Evolutionary conservation across 2,888 invertebrate species (phyloP).

Genomic region (Tipula helvola): DNA sequence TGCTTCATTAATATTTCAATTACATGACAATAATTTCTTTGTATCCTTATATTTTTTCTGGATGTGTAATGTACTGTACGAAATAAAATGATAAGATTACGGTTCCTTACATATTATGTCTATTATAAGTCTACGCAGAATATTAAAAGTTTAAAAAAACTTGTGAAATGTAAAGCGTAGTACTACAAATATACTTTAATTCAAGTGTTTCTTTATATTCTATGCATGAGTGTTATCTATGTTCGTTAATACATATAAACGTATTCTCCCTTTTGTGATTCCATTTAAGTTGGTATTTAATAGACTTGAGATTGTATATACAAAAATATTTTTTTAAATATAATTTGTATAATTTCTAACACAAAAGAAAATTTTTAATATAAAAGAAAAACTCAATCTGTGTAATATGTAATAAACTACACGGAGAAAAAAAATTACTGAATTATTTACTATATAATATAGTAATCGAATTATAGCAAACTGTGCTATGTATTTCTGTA

Average conservation of each 20-base stretch:
- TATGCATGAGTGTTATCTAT: not conserved
- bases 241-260: not conserved
- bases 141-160: not conserved
- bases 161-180: not conserved
- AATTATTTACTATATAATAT: no score
- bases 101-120: not conserved
- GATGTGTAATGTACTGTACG: not conserved
- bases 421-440: no score
- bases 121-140: not conserved
- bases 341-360: no score
- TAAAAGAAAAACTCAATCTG: no score
- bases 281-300: not conserved
- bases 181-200: no score
- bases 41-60: not conserved
- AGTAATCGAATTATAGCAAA: no score
- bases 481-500: no score
- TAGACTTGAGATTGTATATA: not conserved
- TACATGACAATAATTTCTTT: not conserved
- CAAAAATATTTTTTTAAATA: no score
- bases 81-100: not conserved
- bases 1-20: not conserved
- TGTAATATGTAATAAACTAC: no score
- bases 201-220: not conserved
- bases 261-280: not conserved
- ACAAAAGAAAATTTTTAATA: no score